Conservation (phyloP, 2,888 invertebrate species). For the Mayetiola destructor region DNA sequence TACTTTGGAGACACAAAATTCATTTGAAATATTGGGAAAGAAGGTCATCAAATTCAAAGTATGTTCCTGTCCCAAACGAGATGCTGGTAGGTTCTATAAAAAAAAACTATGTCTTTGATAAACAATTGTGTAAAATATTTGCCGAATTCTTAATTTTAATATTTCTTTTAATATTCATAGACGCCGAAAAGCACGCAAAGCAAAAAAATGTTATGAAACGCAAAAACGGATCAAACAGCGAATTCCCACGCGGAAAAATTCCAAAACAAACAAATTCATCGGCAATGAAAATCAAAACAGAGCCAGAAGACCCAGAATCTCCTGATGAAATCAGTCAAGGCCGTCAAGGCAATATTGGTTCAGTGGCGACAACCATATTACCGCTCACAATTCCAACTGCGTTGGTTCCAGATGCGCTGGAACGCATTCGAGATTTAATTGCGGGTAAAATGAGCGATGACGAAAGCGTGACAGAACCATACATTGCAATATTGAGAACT, state of each 20-base stretch:
- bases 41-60: not conserved
- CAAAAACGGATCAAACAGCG: not conserved
- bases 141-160: too few relatives aligned
- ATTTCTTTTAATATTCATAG: too few relatives aligned
- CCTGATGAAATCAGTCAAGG: not conserved
- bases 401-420: not conserved
- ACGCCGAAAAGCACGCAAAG: not conserved
- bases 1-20: not conserved
- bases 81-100: too few relatives aligned
- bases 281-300: not conserved
- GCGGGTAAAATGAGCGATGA: not conserved
- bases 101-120: too few relatives aligned
- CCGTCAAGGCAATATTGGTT: too few relatives aligned
- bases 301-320: not conserved
- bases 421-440: not conserved
- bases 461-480: not conserved
- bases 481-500: not conserved
- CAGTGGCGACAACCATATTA: not conserved
- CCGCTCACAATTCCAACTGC: not conserved
- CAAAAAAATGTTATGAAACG: not conserved
- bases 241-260: not conserved
- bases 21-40: not conserved
- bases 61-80: conserved; percentile 5
- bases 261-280: not conserved
- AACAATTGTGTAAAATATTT: too few relatives aligned